Evolutionary conservation across 2,113 vertebrate genomes (phyloP).

Genomic region (Manacus vitellinus): DNA sequence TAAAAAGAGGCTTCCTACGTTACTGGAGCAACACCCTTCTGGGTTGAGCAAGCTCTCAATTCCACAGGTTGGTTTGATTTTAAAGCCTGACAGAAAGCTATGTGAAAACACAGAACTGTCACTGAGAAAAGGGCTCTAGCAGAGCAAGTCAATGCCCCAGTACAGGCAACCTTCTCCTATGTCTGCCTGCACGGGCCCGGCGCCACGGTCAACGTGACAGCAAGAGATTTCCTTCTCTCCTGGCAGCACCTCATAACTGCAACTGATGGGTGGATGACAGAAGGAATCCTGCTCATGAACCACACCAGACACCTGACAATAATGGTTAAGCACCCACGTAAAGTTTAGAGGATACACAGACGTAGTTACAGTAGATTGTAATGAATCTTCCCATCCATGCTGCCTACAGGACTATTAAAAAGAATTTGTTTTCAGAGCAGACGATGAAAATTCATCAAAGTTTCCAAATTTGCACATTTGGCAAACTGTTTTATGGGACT

Average conservation of each 20-base stretch:
- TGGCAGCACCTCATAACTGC: not conserved
- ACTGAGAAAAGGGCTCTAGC: not conserved
- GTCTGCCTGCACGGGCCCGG: not conserved
- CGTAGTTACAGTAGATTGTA: not conserved
- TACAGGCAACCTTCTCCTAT: accelerated
- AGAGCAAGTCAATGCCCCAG: accelerated
- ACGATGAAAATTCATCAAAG: not conserved
- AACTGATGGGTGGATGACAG: not conserved
- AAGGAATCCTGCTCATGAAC: not conserved
- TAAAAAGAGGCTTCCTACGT: not conserved
- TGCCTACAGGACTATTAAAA: not conserved
- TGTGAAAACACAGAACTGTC: not conserved
- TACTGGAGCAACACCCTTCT: not conserved
- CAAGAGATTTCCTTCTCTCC: constrained; percentile 6
- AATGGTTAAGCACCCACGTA: not conserved
- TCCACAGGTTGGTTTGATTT: not conserved
- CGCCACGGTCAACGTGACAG: not conserved
- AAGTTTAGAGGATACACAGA: not conserved
- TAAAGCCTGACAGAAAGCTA: not conserved
- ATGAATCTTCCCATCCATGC: not conserved
- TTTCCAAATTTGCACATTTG: not conserved
- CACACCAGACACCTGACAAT: not conserved
- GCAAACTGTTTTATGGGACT: not conserved
- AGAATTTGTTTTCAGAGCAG: not conserved
- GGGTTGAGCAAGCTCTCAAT: not conserved